These are phyloP conservation scores for Micromesistius poutassou DNA, from an alignment of 2,797 vertebrate genomes.

Conservation along the genomic window DNA sequence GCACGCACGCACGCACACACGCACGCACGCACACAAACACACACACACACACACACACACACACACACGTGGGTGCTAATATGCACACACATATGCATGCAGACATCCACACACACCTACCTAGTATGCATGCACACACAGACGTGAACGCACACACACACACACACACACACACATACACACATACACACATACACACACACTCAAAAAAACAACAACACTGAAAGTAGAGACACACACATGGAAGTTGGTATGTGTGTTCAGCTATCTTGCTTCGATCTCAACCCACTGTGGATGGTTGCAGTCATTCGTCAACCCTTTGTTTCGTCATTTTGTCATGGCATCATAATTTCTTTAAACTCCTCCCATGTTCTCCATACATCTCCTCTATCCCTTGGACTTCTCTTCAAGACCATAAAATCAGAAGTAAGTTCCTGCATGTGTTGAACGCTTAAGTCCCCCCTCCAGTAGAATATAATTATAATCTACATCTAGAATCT, in stretches of 20 bases:
- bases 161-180: background rate
- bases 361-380: slow-evolving; percentile 23
- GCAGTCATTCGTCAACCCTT: background rate
- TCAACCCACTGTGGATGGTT: background rate
- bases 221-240: background rate
- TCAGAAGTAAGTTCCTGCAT: slow-evolving; percentile 68
- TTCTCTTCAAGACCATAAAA: slow-evolving; percentile 71
- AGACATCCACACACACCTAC: background rate
- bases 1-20: background rate
- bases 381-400: slow-evolving; percentile 6
- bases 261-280: slow-evolving; percentile 13
- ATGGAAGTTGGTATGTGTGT: background rate
- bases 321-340: background rate
- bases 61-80: background rate
- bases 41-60: slow-evolving; percentile 4
- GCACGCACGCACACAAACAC: background rate
- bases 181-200: slow-evolving; percentile 1
- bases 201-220: background rate
- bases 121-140: background rate
- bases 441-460: background rate
- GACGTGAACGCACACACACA: background rate
- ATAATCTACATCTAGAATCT: too few species aligned
- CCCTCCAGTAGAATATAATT: background rate
- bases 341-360: background rate
- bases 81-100: background rate